Percentiles rank a stretch among this genome's conserved stretches.
These are phyloP conservation scores for Cephus runcator DNA, from an alignment of 2,888 invertebrate genomes.

Conservation along the genomic window DNA sequence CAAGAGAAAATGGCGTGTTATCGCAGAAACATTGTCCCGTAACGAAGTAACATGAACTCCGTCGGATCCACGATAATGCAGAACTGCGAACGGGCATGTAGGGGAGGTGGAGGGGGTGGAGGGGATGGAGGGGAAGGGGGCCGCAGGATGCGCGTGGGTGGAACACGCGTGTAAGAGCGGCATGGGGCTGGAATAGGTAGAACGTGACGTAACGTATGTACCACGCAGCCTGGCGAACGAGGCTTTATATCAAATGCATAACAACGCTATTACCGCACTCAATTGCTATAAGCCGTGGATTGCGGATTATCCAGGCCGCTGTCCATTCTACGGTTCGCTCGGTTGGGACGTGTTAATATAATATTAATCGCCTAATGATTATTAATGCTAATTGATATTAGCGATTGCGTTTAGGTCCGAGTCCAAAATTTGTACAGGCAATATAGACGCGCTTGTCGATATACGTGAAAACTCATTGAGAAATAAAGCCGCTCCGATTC, in stretches of 20 bases:
- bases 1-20: no score
- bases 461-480: no score
- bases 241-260: constrained; percentile 53
- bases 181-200: constrained; percentile 8
- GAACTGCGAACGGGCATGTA: background rate
- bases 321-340: constrained; percentile 11
- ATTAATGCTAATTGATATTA: constrained; percentile 48
- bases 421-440: background rate
- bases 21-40: no score
- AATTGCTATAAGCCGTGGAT: constrained; percentile 55
- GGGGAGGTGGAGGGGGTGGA: no score
- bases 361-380: constrained; percentile 46
- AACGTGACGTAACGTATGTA: constrained; percentile 12
- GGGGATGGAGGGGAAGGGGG: fast-evolving
- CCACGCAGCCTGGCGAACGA: constrained; percentile 23
- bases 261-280: constrained; percentile 51
- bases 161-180: constrained; percentile 1
- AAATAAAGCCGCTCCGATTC: no score
- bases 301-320: constrained; percentile 45
- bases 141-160: no score
- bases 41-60: no score
- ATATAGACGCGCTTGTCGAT: no score
- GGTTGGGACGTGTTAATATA: constrained; percentile 31
- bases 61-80: no score
- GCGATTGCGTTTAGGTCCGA: constrained; percentile 11